Evolutionary conservation across 2,797 vertebrate species (phyloP).

Genomic region (Nannoperca australis): DNA sequence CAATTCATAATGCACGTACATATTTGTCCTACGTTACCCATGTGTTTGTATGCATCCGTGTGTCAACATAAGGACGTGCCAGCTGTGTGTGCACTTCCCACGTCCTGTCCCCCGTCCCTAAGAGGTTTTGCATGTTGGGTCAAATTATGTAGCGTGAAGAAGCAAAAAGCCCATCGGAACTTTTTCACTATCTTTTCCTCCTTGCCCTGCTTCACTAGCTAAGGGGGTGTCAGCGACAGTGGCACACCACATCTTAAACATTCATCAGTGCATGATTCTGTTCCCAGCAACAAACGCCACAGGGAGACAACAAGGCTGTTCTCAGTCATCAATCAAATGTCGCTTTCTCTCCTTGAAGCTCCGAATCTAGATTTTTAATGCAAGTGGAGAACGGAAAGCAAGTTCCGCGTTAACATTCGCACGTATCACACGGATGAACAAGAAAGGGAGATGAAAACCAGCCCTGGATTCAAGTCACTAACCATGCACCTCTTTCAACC

Average conservation of each 20-base stretch:
- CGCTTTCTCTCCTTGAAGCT: constrained; percentile 25
- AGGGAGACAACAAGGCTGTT: constrained; percentile 50
- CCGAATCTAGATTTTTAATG: constrained; percentile 39
- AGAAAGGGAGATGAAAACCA: constrained; percentile 53
- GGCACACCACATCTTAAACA: constrained; percentile 59
- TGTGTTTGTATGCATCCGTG: constrained; percentile 3
- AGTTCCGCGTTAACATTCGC: constrained; percentile 34
- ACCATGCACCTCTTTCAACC: constrained; percentile 41
- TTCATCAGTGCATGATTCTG: constrained; percentile 61
- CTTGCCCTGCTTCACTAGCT: constrained; percentile 30
- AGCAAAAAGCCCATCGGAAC: constrained; percentile 30
- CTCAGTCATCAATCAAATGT: constrained; percentile 57
- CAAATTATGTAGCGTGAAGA: constrained; percentile 52
- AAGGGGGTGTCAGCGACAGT: constrained; percentile 37
- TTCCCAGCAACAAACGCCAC: constrained; percentile 60
- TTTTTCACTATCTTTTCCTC: constrained; percentile 6
- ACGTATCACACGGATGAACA: constrained; percentile 36
- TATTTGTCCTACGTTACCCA: background rate
- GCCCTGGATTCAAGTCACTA: constrained; percentile 35
- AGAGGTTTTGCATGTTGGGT: constrained; percentile 59
- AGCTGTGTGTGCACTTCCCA: constrained; percentile 13
- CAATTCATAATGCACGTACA: background rate
- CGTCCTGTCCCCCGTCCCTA: constrained; percentile 11
- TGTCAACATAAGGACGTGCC: constrained; percentile 16
- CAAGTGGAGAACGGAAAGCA: constrained; percentile 49